Percentiles rank a stretch among this genome's conserved stretches.
Conservation (phyloP, 2,113 vertebrate genomes). For the Climacteris rufus region DNA sequence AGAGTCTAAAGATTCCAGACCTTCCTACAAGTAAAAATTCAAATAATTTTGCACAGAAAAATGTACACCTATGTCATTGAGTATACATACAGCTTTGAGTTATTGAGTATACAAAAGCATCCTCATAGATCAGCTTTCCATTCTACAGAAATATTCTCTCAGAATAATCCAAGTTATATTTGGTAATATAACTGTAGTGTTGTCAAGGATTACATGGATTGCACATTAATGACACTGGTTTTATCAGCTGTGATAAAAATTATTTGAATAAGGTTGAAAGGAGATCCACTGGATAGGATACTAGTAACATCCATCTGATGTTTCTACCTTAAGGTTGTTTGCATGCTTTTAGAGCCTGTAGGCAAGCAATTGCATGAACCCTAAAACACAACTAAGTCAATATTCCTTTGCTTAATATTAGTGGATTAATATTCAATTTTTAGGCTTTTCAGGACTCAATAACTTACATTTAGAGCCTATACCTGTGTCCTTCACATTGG, state of each 20-base stretch:
- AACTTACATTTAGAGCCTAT: background rate
- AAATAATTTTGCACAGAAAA: background rate
- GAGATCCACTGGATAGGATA: background rate
- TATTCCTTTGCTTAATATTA: background rate
- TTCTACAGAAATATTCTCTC: background rate
- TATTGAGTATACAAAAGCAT: background rate
- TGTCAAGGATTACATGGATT: background rate
- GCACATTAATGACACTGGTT: background rate
- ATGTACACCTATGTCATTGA: background rate
- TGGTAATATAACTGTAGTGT: background rate
- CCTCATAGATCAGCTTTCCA: background rate
- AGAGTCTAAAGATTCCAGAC: background rate
- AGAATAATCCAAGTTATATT: background rate
- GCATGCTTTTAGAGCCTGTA: background rate
- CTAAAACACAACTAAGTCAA: background rate
- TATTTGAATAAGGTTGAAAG: background rate
- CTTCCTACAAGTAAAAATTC: background rate
- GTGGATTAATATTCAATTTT: background rate
- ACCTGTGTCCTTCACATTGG: background rate
- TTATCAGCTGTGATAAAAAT: background rate
- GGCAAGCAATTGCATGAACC: background rate
- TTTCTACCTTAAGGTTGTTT: background rate
- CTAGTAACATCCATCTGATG: background rate
- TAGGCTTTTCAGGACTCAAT: background rate
- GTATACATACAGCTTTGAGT: background rate